Conservation (phyloP, 2,888 invertebrate genomes). For the Aromia moschata region DNA sequence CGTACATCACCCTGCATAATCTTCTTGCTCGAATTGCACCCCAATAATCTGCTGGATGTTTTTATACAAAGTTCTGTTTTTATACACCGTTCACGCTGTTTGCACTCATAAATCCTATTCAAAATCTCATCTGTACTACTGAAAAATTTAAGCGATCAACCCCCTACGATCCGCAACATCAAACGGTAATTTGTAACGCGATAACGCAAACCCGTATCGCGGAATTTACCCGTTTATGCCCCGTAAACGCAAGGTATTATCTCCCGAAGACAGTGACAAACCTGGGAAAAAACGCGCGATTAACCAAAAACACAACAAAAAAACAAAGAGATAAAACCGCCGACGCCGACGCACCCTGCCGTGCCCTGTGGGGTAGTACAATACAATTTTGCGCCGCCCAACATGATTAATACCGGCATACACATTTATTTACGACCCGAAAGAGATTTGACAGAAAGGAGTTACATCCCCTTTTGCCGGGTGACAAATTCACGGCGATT, state of each 20-base stretch:
- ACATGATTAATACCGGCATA: conserved; percentile 19
- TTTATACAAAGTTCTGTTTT: too few species aligned
- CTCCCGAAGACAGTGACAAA: conserved; percentile 19
- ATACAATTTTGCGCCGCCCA: conserved; percentile 15
- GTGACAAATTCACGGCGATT: conserved; percentile 18
- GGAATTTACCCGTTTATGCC: background rate
- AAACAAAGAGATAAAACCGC: conserved; percentile 20
- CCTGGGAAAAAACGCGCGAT: conserved; percentile 9
- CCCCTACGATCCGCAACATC: too few species aligned
- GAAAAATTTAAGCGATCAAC: too few species aligned
- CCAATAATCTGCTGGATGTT: too few species aligned
- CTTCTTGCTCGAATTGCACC: too few species aligned
- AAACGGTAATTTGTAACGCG: too few species aligned
- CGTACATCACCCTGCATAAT: too few species aligned
- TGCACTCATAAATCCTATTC: too few species aligned
- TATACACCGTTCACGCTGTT: too few species aligned
- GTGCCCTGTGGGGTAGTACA: conserved; percentile 10
- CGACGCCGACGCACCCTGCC: conserved; percentile 2
- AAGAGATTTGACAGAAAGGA: conserved; percentile 27
- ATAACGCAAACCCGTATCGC: background rate
- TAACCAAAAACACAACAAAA: conserved; percentile 13
- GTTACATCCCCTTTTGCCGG: conserved; percentile 16
- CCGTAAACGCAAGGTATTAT: conserved; percentile 7
- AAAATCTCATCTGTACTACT: too few species aligned
- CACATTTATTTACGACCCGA: conserved; percentile 16